A percentile compares a stretch with the other conserved stretches of the same genome.
phyloP scores from a whole-genome alignment of 2,797 vertebrate species.

The Bradypodion ventrale region DNA sequence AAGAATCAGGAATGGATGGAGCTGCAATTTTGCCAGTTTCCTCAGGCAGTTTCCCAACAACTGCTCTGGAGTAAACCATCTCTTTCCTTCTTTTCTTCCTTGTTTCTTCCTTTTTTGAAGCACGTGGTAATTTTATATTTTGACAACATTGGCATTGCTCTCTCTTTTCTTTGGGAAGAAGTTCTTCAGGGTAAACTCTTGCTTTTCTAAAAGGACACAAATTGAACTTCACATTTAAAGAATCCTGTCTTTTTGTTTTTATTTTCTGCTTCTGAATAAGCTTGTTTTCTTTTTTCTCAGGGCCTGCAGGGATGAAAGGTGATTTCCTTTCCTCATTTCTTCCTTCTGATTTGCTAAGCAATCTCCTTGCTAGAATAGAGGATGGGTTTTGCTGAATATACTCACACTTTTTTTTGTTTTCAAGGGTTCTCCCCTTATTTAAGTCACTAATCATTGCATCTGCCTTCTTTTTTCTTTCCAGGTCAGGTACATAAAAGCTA shows the following conservation, averaged over 20 bases:
- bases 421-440: conserved; percentile 31
- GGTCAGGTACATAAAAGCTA: conserved; percentile 74
- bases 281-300: conserved; percentile 26
- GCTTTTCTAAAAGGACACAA: conserved; percentile 78
- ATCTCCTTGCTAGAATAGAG: conserved; percentile 35
- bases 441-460: conserved; percentile 41
- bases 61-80: conserved; percentile 17
- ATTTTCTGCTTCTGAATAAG: conserved; percentile 53
- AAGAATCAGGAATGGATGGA: neutral
- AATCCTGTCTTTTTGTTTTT: conserved; percentile 62
- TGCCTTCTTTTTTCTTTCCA: conserved; percentile 33
- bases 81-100: neutral
- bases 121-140: neutral
- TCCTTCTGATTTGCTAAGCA: conserved; percentile 1
- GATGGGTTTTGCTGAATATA: conserved; percentile 35
- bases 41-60: neutral
- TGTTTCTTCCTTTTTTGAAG: conserved; percentile 45
- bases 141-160: neutral
- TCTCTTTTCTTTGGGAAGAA: conserved; percentile 29
- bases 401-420: conserved; percentile 37
- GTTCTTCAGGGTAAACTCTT: conserved; percentile 78
- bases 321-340: conserved; percentile 28
- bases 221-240: conserved; percentile 82
- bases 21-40: neutral
- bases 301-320: neutral